A percentile compares a stretch with the other conserved stretches of the same genome.
Conservation (phyloP, 2,888 invertebrate species). For the Dryocosmus kuriphilus region DNA sequence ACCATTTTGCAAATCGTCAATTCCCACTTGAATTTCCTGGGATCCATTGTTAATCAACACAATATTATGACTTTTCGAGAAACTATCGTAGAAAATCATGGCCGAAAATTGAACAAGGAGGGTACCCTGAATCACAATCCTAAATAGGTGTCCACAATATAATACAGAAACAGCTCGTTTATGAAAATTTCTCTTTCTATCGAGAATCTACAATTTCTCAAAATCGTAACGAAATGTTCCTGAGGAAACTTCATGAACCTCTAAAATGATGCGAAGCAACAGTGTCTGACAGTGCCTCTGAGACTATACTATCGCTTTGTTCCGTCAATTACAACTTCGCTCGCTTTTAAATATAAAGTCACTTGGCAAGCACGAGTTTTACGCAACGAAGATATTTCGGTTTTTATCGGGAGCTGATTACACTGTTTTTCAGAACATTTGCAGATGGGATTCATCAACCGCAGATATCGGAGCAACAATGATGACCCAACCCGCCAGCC, state of each 20-base stretch:
- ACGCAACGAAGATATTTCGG: not conserved
- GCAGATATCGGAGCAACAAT: not conserved
- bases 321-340: not conserved
- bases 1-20: not conserved
- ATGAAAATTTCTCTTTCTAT: not conserved
- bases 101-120: not conserved
- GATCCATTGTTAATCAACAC: conserved; percentile 9
- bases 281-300: not conserved
- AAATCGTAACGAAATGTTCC: not conserved
- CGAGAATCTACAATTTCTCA: not conserved
- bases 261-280: not conserved
- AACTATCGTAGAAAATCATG: conserved; percentile 10
- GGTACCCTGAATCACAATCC: not conserved
- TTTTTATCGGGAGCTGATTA: not conserved
- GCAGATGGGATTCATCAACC: not conserved
- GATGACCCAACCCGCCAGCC: not conserved
- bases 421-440: not conserved
- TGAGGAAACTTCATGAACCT: not conserved
- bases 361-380: not conserved
- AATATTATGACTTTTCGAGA: conserved; percentile 23
- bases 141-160: not conserved
- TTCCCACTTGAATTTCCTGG: not conserved
- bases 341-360: not conserved
- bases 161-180: not conserved
- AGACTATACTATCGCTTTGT: too few relatives aligned